A percentile compares a stretch with the other conserved stretches of the same genome.
Conservation (phyloP, 2,888 invertebrate genomes). For the Limenitis camilla region DNA sequence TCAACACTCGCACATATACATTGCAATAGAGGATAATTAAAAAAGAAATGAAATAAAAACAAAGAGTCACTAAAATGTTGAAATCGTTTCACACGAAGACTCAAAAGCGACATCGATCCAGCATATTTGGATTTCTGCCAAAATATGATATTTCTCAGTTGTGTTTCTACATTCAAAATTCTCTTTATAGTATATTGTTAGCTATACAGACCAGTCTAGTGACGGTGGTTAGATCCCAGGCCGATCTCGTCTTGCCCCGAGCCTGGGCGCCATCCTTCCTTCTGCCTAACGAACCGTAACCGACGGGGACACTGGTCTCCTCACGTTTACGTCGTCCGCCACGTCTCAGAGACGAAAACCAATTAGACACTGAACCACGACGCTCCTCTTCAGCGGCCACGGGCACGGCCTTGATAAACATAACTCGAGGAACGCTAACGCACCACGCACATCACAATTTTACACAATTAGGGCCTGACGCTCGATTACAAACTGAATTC, state of each 20-base stretch:
- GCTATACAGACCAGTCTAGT: conserved; percentile 72
- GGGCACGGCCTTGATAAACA: conserved; percentile 71
- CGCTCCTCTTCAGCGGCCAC: conserved; percentile 74
- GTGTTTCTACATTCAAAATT: conserved; percentile 32
- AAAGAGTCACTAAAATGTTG: conserved; percentile 36
- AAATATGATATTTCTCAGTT: conserved; percentile 48
- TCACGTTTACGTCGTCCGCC: conserved; percentile 67
- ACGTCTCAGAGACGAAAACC: conserved; percentile 87
- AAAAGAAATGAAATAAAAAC: conserved; percentile 9
- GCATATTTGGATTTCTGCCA: conserved; percentile 62
- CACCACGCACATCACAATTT: conserved; percentile 61
- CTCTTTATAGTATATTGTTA: conserved; percentile 22
- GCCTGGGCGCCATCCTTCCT: conserved; percentile 63
- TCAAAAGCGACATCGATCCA: conserved; percentile 57
- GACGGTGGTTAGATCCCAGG: conserved; percentile 77
- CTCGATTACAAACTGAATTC: conserved; percentile 38
- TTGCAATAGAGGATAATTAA: background rate
- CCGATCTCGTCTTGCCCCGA: conserved; percentile 69
- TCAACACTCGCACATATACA: too few relatives aligned
- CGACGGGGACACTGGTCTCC: conserved; percentile 50
- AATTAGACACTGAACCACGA: conserved; percentile 82
- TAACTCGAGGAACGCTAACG: conserved; percentile 56
- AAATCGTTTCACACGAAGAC: conserved; percentile 50
- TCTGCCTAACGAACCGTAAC: conserved; percentile 71
- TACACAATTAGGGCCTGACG: conserved; percentile 35